phyloP scores from a whole-genome alignment of 2,888 invertebrate genomes.

The Xestia xanthographa region DNA sequence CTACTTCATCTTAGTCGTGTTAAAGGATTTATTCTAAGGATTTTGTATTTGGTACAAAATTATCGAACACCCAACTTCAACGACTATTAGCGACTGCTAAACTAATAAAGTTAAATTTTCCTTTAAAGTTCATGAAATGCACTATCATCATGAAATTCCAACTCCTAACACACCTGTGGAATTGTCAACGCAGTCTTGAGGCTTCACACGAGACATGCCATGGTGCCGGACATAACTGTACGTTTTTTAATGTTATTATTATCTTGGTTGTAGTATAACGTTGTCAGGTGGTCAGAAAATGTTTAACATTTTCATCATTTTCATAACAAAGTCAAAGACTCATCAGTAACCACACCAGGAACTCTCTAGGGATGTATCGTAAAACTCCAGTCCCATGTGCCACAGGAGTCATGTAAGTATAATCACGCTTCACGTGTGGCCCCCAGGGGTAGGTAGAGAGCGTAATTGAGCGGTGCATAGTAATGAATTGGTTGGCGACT shows the following conservation, averaged over 20 bases:
- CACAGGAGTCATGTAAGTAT: slow-evolving; percentile 30
- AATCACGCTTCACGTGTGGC: slow-evolving; percentile 23
- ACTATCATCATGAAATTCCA: background rate
- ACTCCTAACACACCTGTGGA: background rate
- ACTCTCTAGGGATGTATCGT: slow-evolving; percentile 15
- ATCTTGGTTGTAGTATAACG: background rate
- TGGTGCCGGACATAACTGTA: background rate
- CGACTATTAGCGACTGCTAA: too few relatives aligned
- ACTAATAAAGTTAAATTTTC: too few relatives aligned
- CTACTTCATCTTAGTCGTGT: too few relatives aligned
- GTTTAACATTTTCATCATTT: slow-evolving; percentile 13
- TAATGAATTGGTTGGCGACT: slow-evolving; percentile 27
- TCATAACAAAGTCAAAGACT: slow-evolving; percentile 2
- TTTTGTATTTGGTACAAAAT: too few relatives aligned
- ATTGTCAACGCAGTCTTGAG: background rate
- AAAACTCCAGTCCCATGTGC: slow-evolving; percentile 16
- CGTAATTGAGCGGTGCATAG: slow-evolving; percentile 53
- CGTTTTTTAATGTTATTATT: background rate
- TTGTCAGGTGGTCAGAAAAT: slow-evolving; percentile 7
- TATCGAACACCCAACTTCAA: too few relatives aligned
- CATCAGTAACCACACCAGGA: slow-evolving; percentile 4
- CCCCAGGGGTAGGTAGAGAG: slow-evolving; percentile 38
- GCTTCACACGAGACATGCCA: background rate
- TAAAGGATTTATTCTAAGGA: too few relatives aligned
- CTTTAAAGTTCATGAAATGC: too few relatives aligned